phyloP scores from a whole-genome alignment of 2,113 vertebrate species.

The Neotragus pygmaeus region DNA sequence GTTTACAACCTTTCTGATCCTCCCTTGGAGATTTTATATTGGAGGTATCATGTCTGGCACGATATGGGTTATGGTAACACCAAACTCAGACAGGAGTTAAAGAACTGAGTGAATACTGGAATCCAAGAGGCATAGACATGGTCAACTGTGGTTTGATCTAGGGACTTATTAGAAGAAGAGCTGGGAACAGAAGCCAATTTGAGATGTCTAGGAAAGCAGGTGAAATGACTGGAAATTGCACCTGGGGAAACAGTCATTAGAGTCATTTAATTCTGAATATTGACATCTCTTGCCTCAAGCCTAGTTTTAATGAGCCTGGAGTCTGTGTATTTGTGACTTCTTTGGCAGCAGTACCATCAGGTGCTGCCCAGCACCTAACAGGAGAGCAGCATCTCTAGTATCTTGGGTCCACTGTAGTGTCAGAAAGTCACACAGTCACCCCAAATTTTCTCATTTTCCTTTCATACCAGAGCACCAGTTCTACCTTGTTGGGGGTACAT shows the following conservation, averaged over 20 bases:
- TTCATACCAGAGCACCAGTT: neutral
- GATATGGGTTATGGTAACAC: neutral
- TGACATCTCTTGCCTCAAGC: slow-evolving; percentile 25
- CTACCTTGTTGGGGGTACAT: neutral
- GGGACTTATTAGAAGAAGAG: neutral
- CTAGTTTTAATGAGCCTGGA: slow-evolving; percentile 23
- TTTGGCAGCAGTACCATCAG: neutral
- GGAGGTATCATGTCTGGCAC: neutral
- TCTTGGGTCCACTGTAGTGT: neutral
- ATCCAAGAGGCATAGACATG: neutral
- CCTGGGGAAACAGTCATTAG: neutral
- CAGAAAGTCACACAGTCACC: neutral
- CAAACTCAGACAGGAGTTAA: neutral
- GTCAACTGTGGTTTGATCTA: neutral
- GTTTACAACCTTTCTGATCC: neutral
- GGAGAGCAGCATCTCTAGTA: neutral
- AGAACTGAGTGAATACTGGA: neutral
- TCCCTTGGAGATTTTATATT: neutral
- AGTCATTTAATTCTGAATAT: neutral
- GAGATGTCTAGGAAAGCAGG: neutral
- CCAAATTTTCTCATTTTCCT: neutral
- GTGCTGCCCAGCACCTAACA: neutral
- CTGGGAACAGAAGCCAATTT: neutral
- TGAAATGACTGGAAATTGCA: neutral
- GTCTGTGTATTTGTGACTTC: neutral